A percentile compares a stretch with the other conserved stretches of the same genome.
Evolutionary conservation across 1,140 invertebrate species (phyloP).

Genomic region (Aradophagus sp.): DNA sequence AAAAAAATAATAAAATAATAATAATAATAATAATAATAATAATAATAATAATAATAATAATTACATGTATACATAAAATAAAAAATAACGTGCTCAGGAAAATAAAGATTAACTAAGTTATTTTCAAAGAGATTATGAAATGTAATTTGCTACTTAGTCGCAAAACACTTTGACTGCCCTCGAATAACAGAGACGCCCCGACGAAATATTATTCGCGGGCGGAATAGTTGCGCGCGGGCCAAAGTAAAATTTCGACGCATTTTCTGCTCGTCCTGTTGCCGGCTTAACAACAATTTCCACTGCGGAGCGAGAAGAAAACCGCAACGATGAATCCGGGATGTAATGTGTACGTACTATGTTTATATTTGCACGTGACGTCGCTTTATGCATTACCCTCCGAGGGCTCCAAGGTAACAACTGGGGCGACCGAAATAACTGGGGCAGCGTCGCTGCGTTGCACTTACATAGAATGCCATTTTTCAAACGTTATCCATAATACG

Average conservation of each 20-base stretch:
- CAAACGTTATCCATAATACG: slow-evolving; percentile 28
- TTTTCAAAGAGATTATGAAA: too few relatives aligned
- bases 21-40: too few relatives aligned
- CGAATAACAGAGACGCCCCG: neutral
- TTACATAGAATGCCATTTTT: slow-evolving; percentile 34
- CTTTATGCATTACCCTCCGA: slow-evolving; percentile 54
- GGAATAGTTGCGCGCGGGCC: slow-evolving; percentile 25
- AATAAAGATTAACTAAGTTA: too few relatives aligned
- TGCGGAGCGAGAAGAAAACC: slow-evolving; percentile 47
- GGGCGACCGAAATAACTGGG: slow-evolving; percentile 48
- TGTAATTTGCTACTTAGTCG: too few relatives aligned
- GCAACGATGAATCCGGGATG: slow-evolving; percentile 51
- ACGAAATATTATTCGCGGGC: slow-evolving; percentile 31
- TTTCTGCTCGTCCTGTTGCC: slow-evolving; percentile 27
- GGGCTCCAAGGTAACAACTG: slow-evolving; percentile 49
- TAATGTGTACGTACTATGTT: slow-evolving; percentile 52
- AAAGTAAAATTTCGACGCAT: slow-evolving; percentile 44
- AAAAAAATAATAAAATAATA: too few relatives aligned
- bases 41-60: too few relatives aligned
- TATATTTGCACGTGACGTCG: slow-evolving; percentile 53
- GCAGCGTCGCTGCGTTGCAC: slow-evolving; percentile 29
- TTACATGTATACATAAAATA: too few relatives aligned
- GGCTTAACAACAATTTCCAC: slow-evolving; percentile 55
- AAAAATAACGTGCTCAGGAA: too few relatives aligned
- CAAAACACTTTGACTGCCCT: too few relatives aligned